A percentile compares a stretch with the other conserved stretches of the same genome.
Conservation (phyloP, 2,797 vertebrate species). For the Chiloscyllium punctatum region DNA sequence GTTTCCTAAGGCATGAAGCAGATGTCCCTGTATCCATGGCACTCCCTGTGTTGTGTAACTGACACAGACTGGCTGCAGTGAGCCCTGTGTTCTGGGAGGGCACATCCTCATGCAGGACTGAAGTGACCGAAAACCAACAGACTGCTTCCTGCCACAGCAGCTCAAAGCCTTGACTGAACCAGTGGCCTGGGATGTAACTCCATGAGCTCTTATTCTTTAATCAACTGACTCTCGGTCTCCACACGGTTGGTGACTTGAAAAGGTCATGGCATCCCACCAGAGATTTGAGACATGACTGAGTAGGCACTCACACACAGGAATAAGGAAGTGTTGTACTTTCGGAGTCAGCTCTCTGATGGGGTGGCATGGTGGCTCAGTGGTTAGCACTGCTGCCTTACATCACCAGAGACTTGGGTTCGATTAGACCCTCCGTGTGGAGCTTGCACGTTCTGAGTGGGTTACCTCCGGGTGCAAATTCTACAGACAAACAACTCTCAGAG, state of each 20-base stretch:
- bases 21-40: neutral
- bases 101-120: neutral
- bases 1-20: neutral
- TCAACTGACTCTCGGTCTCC: neutral
- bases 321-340: neutral
- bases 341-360: no score
- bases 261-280: neutral
- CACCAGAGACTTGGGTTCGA: no score
- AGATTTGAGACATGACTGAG: neutral
- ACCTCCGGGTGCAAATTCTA: no score
- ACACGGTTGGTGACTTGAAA: neutral
- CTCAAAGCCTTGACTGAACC: neutral
- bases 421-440: no score
- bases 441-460: no score
- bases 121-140: neutral
- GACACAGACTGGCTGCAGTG: neutral
- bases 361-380: no score
- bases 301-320: neutral
- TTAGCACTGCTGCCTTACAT: no score
- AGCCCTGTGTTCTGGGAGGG: neutral
- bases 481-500: no score
- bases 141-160: neutral
- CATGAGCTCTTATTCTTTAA: neutral
- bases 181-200: neutral
- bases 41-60: neutral